Evolutionary conservation across 2,113 vertebrate species (phyloP).

Genomic region (Nicator chloris): DNA sequence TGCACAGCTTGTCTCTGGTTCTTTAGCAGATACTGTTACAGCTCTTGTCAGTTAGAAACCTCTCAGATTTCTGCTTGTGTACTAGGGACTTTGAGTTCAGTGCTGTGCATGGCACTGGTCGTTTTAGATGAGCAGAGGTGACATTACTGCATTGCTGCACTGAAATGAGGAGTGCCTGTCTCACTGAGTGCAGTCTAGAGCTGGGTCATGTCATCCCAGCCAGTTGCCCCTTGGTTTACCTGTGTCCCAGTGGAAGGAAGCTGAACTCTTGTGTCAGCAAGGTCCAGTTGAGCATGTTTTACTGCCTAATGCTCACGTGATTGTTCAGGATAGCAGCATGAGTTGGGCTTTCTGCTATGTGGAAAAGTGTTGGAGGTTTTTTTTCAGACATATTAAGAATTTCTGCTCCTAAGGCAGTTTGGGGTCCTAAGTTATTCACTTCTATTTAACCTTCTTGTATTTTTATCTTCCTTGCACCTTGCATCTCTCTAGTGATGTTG

Average conservation of each 20-base stretch:
- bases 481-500: not conserved
- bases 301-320: fast-evolving
- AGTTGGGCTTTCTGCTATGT: not conserved
- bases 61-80: not conserved
- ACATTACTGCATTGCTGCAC: not conserved
- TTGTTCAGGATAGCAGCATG: not conserved
- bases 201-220: not conserved
- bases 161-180: not conserved
- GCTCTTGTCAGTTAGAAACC: fast-evolving
- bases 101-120: not conserved
- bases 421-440: not conserved
- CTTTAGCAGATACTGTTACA: not conserved
- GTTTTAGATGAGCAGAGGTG: not conserved
- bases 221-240: not conserved
- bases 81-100: not conserved
- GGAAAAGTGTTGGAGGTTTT: not conserved
- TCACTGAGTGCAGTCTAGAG: fast-evolving
- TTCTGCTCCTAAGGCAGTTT: not conserved
- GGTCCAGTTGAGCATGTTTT: not conserved
- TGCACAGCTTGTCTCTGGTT: not conserved
- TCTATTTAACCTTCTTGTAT: not conserved
- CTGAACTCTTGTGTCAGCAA: not conserved
- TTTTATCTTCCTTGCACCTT: not conserved
- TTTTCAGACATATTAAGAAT: not conserved
- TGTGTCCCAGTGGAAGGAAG: not conserved